Base-by-base conservation (phyloP, 1,140 invertebrate species). In the Dendroctonus ponderosae region DNA sequence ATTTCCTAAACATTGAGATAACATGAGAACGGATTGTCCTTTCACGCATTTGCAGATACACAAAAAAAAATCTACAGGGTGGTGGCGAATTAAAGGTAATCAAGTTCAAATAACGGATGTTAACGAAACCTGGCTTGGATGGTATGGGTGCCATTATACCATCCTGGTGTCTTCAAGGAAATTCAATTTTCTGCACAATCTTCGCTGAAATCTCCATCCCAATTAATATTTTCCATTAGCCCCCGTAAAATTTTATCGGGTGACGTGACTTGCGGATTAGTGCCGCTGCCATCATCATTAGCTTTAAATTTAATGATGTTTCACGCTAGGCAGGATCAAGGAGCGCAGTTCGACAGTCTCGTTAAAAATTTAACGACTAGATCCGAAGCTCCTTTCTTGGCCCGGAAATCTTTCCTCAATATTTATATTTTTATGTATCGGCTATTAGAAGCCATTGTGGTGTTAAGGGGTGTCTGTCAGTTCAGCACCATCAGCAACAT, bases 241-340 rank as follows among this genome's bases (percentile, higher is more conserved):
- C 63, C 63, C 40, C 56, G 63, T 65, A 65, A 58, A 65, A 40
- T 51, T 65, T 58, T 65, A 65, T 65, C 46, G 63, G 38, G 15
- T 41, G 63, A 65, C 63, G 63, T 58, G 63, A 57, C 63, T 65
- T 54, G 53, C 5, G n/a, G 63, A 65, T 65, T 65, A 65, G 46
- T 40, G 56, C 63, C 39, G 53, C 50, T 51, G 48, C 44, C 63
- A 51, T 69, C 72, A 68, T 76, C 74, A 76, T 76, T 76, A 76
- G 75, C 75, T 71, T 66, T 59, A 67, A 74, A 76, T 76, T 76
- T 76, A 76, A 76, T 76, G 75, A 76, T 72, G 75, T 76, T 76
- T 76, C 73, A 76, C 75, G 75, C 75, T 67, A 69, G 67, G 66
- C 66, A 69, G 73, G 68, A 73, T 74, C 72, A 70, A 70, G 72